These are phyloP conservation scores for Pogonocherus hispidulus DNA, from an alignment of 2,888 invertebrate species.

Conservation along the genomic window DNA sequence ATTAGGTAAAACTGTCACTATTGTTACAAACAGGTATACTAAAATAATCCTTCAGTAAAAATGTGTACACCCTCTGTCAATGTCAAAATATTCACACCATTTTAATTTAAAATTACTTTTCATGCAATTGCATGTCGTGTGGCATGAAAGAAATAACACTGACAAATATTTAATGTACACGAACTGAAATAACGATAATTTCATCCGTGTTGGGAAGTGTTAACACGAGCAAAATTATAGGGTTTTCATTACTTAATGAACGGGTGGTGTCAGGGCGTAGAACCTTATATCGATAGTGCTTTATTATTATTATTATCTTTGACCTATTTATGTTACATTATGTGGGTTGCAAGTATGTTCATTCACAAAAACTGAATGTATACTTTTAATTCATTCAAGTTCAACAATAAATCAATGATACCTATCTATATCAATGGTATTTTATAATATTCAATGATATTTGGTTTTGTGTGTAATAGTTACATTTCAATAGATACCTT, in stretches of 20 bases:
- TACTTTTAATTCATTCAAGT: not conserved
- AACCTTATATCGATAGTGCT: conserved; percentile 6
- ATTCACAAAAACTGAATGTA: not conserved
- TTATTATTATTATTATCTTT: conserved; percentile 13
- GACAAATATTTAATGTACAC: conserved; percentile 3
- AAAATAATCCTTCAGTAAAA: too few relatives aligned
- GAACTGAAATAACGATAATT: conserved; percentile 3
- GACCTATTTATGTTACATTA: conserved; percentile 22
- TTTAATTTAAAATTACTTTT: not conserved
- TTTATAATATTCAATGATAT: too few relatives aligned
- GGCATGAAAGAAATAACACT: not conserved
- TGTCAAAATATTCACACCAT: too few relatives aligned
- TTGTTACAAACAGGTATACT: too few relatives aligned
- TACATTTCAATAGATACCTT: too few relatives aligned
- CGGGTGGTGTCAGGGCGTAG: conserved; percentile 26
- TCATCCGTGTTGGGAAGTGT: conserved; percentile 6
- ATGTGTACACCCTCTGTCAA: too few relatives aligned
- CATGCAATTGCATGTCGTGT: not conserved
- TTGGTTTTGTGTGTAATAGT: too few relatives aligned
- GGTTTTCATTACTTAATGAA: conserved; percentile 30
- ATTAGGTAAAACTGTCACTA: too few relatives aligned
- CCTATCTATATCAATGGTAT: too few relatives aligned
- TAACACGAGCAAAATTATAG: conserved; percentile 12
- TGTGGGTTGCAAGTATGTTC: not conserved
- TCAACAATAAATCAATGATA: too few relatives aligned